phyloP scores from a whole-genome alignment of 2,888 invertebrate species.

The Willowsia nigromaculata region DNA sequence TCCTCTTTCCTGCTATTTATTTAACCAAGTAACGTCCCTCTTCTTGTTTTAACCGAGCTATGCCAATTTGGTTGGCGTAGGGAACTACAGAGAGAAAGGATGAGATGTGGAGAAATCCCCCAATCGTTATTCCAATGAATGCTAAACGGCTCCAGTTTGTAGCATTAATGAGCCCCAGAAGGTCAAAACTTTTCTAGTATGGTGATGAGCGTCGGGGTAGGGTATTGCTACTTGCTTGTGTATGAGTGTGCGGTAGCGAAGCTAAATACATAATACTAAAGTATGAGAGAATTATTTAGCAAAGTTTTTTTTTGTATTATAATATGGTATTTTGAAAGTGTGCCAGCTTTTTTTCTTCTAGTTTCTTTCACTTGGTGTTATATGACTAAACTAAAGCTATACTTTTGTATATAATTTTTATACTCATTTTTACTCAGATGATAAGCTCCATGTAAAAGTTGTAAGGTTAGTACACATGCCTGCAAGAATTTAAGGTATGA shows the following conservation, averaged over 20 bases:
- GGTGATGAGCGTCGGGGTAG: background rate
- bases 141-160: slow-evolving; percentile 58
- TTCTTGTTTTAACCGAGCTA: background rate
- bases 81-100: background rate
- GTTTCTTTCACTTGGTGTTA: background rate
- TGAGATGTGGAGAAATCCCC: slow-evolving; percentile 38
- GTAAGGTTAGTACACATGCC: too few species aligned
- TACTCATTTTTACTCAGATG: too few species aligned
- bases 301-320: background rate
- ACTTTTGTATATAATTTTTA: too few species aligned
- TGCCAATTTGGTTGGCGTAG: background rate
- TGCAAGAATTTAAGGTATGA: too few species aligned
- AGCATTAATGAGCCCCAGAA: slow-evolving; percentile 66
- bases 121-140: slow-evolving; percentile 62
- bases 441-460: too few species aligned
- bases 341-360: slow-evolving; percentile 41
- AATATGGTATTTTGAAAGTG: slow-evolving; percentile 45
- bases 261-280: background rate
- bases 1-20: slow-evolving; percentile 42
- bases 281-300: background rate
- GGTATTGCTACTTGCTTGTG: background rate
- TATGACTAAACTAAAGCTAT: too few species aligned
- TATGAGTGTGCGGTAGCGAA: background rate
- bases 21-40: slow-evolving; percentile 36
- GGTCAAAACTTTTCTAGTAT: slow-evolving; percentile 59